Evolutionary conservation across 2,113 vertebrate genomes (phyloP).

Genomic region (Regulus satrapa): DNA sequence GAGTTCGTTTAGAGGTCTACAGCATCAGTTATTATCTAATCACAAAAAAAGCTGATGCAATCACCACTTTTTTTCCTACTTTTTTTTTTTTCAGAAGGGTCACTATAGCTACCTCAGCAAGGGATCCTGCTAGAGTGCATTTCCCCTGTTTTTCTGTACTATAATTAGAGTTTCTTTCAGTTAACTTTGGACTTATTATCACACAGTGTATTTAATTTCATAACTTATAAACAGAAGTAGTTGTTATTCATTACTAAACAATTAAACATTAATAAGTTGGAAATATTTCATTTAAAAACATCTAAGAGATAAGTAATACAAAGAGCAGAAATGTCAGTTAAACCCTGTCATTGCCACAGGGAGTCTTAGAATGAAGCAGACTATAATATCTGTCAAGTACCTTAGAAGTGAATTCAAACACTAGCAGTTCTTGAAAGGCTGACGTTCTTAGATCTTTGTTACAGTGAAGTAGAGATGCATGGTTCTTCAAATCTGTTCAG

Average conservation of each 20-base stretch:
- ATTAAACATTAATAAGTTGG: background rate
- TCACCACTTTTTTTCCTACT: background rate
- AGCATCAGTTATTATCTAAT: background rate
- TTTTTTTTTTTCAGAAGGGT: background rate
- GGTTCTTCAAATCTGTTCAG: background rate
- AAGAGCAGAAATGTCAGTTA: background rate
- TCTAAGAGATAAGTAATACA: background rate
- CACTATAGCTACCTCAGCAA: background rate
- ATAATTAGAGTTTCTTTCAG: background rate
- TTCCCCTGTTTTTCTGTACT: background rate
- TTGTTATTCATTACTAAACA: background rate
- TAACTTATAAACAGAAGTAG: background rate
- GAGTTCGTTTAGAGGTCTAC: background rate
- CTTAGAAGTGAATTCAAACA: background rate
- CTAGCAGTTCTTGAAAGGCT: background rate
- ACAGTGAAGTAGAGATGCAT: background rate
- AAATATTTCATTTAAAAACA: background rate
- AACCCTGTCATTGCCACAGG: background rate
- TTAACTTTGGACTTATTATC: background rate
- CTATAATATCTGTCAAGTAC: background rate
- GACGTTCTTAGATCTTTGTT: background rate
- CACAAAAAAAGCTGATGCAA: background rate
- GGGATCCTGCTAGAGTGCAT: background rate
- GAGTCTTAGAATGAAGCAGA: background rate
- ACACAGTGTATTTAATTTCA: background rate